Evolutionary conservation across 2,797 vertebrate genomes (phyloP).

Genomic region (Eptatretus atami): DNA sequence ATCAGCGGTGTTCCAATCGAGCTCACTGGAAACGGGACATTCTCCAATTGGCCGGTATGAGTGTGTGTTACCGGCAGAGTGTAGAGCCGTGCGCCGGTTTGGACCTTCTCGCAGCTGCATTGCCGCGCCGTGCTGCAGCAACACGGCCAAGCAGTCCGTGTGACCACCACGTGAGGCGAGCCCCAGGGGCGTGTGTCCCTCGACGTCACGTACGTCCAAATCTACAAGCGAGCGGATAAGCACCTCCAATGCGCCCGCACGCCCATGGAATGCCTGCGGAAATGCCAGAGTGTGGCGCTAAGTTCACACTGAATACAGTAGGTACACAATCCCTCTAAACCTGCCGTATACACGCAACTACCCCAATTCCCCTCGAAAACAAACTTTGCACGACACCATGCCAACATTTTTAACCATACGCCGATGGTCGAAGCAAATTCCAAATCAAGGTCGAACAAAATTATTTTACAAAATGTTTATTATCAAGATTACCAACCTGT

Average conservation of each 20-base stretch:
- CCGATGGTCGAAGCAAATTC: too few species aligned
- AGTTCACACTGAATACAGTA: too few species aligned
- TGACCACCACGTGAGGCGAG: conserved; percentile 56
- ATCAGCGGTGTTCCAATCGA: too few species aligned
- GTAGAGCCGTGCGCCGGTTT: conserved; percentile 39
- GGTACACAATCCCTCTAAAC: background rate
- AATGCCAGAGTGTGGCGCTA: conserved; percentile 3
- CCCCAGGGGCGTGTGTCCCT: conserved; percentile 46
- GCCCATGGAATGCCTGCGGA: conserved; percentile 62
- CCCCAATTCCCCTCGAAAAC: too few species aligned
- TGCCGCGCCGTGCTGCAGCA: conserved; percentile 63
- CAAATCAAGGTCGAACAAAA: too few species aligned
- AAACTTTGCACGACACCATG: too few species aligned
- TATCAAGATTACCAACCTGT: too few species aligned
- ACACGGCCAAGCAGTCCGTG: conserved; percentile 46
- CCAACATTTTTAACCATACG: too few species aligned
- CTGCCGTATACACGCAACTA: background rate
- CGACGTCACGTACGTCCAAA: conserved; percentile 51
- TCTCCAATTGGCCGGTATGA: too few species aligned
- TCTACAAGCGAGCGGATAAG: conserved; percentile 43
- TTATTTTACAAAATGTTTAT: too few species aligned
- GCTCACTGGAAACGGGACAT: too few species aligned
- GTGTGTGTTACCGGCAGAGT: conserved; percentile 36
- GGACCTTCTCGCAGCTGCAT: conserved; percentile 29
- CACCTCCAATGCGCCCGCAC: conserved; percentile 67